Evolutionary conservation across 2,797 vertebrate species (phyloP).

Genomic region (Trichosurus vulpecula): DNA sequence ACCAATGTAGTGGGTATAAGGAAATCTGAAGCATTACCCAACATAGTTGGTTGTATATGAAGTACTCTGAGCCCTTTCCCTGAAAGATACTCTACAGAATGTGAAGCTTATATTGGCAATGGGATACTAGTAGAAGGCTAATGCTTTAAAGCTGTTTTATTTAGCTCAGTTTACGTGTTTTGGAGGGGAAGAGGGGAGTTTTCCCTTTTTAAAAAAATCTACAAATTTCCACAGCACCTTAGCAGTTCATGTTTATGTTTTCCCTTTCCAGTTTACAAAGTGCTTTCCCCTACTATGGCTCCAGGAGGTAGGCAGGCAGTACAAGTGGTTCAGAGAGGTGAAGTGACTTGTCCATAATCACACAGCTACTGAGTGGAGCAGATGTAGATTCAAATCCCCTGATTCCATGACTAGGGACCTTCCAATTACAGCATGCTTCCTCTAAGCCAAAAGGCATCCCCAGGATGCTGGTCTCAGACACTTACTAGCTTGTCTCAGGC

Average conservation of each 20-base stretch:
- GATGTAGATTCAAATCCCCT: neutral
- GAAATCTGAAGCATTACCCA: neutral
- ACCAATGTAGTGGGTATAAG: neutral
- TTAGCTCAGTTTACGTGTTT: neutral
- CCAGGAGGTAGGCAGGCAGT: neutral
- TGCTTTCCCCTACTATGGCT: neutral
- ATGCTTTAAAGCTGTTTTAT: constrained; percentile 3
- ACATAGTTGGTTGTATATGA: neutral
- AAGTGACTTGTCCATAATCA: neutral
- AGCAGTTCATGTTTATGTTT: neutral
- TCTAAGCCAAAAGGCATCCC: neutral
- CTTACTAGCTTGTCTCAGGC: neutral
- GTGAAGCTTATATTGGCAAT: neutral
- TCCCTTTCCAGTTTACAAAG: neutral
- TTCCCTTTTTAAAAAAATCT: neutral
- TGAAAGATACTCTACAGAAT: constrained; percentile 13
- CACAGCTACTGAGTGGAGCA: neutral
- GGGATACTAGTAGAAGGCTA: neutral
- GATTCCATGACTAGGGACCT: neutral
- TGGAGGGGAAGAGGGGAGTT: neutral
- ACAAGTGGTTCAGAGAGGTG: neutral
- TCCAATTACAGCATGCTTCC: neutral
- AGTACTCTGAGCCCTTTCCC: neutral
- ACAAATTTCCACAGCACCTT: neutral
- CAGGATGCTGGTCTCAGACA: neutral